phyloP scores from a whole-genome alignment of 2,797 vertebrate genomes.

The Tympanoctomys barrerae region DNA sequence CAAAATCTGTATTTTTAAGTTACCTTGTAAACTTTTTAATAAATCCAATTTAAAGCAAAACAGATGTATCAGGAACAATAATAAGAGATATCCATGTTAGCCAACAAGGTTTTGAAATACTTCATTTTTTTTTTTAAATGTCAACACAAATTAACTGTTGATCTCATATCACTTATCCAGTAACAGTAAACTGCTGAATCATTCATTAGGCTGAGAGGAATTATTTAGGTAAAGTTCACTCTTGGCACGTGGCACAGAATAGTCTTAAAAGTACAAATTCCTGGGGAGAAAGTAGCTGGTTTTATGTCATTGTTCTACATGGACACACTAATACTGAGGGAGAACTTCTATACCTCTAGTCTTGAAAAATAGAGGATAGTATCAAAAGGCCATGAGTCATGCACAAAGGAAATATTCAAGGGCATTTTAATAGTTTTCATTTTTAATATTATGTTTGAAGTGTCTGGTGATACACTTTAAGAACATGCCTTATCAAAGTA shows the following conservation, averaged over 20 bases:
- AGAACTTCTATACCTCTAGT: background rate
- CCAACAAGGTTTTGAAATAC: constrained; percentile 59
- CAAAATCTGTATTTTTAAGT: constrained; percentile 44
- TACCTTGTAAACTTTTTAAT: constrained; percentile 64
- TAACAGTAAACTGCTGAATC: background rate
- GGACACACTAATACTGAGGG: constrained; percentile 11
- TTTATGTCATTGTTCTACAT: constrained; percentile 48
- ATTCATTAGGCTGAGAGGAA: constrained; percentile 31
- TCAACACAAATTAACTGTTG: constrained; percentile 15
- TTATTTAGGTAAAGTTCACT: constrained; percentile 17
- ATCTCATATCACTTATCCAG: background rate
- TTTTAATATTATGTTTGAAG: constrained; percentile 53
- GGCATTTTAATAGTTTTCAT: constrained; percentile 52
- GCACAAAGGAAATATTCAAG: constrained; percentile 58
- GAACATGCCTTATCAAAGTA: constrained; percentile 62
- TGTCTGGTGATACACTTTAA: constrained; percentile 66
- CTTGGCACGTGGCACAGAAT: background rate
- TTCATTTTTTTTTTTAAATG: constrained; percentile 6
- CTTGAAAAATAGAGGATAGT: constrained; percentile 33
- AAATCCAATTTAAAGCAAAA: constrained; percentile 63
- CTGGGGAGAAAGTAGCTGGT: constrained; percentile 36
- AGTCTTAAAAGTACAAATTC: constrained; percentile 63
- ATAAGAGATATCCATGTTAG: constrained; percentile 37
- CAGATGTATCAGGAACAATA: constrained; percentile 18
- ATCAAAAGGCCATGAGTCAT: constrained; percentile 52